Evolutionary conservation across 2,797 vertebrate species (phyloP).

Genomic region (Clarias laeviceps): DNA sequence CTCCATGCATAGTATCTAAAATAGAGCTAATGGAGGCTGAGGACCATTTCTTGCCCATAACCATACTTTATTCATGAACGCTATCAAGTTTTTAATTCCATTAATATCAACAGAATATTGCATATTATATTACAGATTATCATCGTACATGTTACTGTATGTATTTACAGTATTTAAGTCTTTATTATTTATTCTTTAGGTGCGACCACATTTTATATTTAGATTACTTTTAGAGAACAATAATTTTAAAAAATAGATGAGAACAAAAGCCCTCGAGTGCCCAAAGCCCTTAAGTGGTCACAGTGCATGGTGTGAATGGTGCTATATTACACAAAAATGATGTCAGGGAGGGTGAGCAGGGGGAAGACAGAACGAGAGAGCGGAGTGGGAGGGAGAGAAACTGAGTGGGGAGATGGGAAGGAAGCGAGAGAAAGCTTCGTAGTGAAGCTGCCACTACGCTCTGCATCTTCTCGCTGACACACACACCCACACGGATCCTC

Average conservation of each 20-base stretch:
- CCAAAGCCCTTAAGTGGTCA: constrained; percentile 40
- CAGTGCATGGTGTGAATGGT: constrained; percentile 37
- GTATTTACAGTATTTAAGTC: neutral
- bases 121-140: neutral
- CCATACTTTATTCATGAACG: constrained; percentile 16
- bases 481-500: constrained; percentile 43
- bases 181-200: neutral
- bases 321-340: constrained; percentile 50
- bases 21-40: neutral
- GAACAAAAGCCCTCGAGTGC: constrained; percentile 20
- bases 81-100: neutral
- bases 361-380: constrained; percentile 21
- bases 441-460: constrained; percentile 35
- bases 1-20: neutral
- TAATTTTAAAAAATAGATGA: constrained; percentile 16
- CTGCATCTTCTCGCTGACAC: constrained; percentile 42
- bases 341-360: constrained; percentile 36
- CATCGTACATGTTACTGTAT: neutral
- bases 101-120: neutral
- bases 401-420: constrained; percentile 15
- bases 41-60: neutral
- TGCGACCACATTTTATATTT: constrained; percentile 7
- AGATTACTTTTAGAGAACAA: neutral
- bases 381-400: neutral
- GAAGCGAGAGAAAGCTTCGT: constrained; percentile 17